A percentile compares a stretch with the other conserved stretches of the same genome.
These are phyloP conservation scores for Proterorhinus semilunaris DNA, from an alignment of 2,113 vertebrate species.

Conservation along the genomic window DNA sequence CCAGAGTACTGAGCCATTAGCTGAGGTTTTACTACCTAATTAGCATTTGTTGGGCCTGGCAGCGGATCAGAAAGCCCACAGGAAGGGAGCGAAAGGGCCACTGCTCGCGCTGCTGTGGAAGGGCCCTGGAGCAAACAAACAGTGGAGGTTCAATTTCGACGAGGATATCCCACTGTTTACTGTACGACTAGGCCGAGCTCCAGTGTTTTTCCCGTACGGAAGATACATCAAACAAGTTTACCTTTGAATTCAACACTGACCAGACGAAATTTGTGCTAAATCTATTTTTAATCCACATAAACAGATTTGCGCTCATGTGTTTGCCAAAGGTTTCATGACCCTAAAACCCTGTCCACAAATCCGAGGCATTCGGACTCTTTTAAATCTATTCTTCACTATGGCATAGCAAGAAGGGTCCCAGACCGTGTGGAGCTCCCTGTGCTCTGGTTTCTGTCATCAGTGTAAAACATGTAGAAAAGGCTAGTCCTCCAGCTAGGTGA, in stretches of 20 bases:
- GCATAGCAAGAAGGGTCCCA: too few species aligned
- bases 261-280: not conserved
- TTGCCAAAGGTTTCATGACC: not conserved
- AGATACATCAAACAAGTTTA: not conserved
- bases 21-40: slow-evolving; percentile 57
- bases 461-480: too few species aligned
- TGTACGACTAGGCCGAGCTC: not conserved
- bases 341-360: not conserved
- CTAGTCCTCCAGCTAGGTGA: too few species aligned
- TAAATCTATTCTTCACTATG: too few species aligned
- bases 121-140: slow-evolving; percentile 32
- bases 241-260: not conserved
- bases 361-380: not conserved
- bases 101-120: slow-evolving; percentile 7
- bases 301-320: not conserved
- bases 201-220: not conserved
- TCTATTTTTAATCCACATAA: not conserved
- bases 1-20: slow-evolving; percentile 59
- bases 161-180: not conserved
- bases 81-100: slow-evolving; percentile 11
- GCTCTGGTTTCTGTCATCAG: too few species aligned
- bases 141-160: not conserved
- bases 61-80: slow-evolving; percentile 36
- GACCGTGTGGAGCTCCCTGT: too few species aligned
- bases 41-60: slow-evolving; percentile 44